Percentiles rank a stretch among this genome's conserved stretches.
These are phyloP conservation scores for Temnopleurus reevesii DNA, from an alignment of 53 echinoderm and acorn worm genomes.

Conservation along the genomic window DNA sequence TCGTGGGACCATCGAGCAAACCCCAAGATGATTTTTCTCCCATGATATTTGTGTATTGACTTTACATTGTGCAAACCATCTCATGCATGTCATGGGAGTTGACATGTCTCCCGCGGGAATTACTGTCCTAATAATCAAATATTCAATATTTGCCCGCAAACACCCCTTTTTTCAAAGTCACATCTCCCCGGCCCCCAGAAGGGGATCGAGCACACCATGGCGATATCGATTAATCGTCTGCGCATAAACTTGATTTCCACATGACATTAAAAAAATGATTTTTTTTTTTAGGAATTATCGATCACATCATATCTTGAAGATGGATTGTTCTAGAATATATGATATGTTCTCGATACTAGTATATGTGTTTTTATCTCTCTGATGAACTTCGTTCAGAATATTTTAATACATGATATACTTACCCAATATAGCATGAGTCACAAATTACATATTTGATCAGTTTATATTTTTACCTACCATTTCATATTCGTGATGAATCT, in stretches of 20 bases:
- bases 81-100: neutral
- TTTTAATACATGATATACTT: no score
- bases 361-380: no score
- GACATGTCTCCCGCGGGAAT: neutral
- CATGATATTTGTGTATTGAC: neutral
- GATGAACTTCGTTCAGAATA: no score
- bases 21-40: neutral
- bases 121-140: conserved; percentile 36
- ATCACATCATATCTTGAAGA: no score
- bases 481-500: neutral
- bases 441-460: conserved; percentile 1
- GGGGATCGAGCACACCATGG: neutral
- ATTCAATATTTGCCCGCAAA: conserved; percentile 25
- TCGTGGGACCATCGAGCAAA: neutral
- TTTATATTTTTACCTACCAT: conserved; percentile 18
- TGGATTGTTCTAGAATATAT: no score
- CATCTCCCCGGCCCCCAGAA: neutral
- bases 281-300: no score
- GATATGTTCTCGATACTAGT: no score
- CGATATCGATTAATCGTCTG: neutral
- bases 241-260: neutral
- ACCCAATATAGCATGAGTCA: neutral
- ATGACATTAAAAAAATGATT: no score
- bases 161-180: conserved; percentile 10
- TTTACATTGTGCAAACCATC: neutral